A percentile compares a stretch with the other conserved stretches of the same genome.
Evolutionary conservation across 2,797 vertebrate genomes (phyloP).

Genomic region (Fringilla coelebs): DNA sequence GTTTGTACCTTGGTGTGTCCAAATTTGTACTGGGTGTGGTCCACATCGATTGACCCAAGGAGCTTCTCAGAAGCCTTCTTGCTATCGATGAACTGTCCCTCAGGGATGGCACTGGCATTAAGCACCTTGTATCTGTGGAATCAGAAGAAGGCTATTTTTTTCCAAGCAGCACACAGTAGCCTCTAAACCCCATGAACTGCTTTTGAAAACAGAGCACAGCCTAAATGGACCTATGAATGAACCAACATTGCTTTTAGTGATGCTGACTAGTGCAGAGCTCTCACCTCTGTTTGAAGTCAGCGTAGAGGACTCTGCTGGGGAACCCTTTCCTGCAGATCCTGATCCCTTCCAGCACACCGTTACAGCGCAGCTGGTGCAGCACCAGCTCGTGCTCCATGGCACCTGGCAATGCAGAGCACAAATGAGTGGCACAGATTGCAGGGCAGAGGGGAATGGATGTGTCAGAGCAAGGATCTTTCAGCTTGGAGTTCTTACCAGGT

Average conservation of each 20-base stretch:
- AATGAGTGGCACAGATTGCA: background rate
- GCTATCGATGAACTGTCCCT: background rate
- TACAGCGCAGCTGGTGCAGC: constrained; percentile 24
- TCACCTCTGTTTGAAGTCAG: constrained; percentile 27
- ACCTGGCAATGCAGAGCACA: background rate
- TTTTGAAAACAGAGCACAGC: background rate
- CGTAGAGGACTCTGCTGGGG: constrained; percentile 81
- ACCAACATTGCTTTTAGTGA: background rate
- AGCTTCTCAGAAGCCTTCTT: constrained; percentile 85
- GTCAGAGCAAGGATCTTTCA: background rate
- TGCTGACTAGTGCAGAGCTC: background rate
- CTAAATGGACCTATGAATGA: background rate
- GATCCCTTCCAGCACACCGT: constrained; percentile 81
- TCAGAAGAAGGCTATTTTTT: background rate
- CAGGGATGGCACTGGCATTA: background rate
- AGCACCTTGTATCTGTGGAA: background rate
- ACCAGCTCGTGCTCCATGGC: constrained; percentile 39
- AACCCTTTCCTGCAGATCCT: constrained; percentile 86
- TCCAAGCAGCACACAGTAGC: no score
- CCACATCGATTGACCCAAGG: constrained; percentile 75
- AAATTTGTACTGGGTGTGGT: background rate
- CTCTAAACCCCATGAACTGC: background rate
- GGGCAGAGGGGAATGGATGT: background rate
- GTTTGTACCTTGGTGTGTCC: background rate
- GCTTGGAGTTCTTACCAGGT: background rate